Conservation (phyloP, 2,113 vertebrate species). For the Carassius auratus region DNA sequence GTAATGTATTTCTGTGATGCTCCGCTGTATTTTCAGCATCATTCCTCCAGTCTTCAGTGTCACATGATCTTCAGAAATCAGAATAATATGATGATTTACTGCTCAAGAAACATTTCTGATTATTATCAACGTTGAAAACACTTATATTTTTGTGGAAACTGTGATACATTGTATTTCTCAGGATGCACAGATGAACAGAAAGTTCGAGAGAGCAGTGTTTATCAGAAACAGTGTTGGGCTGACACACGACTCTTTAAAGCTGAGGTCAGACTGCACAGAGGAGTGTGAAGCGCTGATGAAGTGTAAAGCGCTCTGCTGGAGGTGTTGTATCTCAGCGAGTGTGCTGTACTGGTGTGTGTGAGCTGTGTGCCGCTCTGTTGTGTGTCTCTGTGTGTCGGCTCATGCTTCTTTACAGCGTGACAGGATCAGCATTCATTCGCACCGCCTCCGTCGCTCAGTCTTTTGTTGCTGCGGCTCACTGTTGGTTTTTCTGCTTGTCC, state of each 20-base stretch:
- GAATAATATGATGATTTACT: neutral
- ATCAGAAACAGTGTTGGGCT: neutral
- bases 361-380: conserved; percentile 7
- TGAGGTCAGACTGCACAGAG: neutral
- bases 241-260: neutral
- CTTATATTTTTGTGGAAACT: neutral
- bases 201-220: no score
- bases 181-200: no score
- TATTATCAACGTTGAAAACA: neutral
- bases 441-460: conserved; percentile 39
- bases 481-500: conserved; percentile 39
- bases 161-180: no score
- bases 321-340: neutral
- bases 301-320: neutral
- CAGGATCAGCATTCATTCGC: conserved; percentile 52
- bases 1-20: neutral
- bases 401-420: conserved; percentile 49
- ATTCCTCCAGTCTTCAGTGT: neutral
- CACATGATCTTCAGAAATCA: neutral
- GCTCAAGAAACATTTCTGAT: neutral
- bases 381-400: conserved; percentile 29
- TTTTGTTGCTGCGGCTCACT: conserved; percentile 44
- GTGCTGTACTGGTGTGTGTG: neutral
- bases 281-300: neutral
- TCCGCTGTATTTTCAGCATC: neutral